These are phyloP conservation scores for Periophthalmus modestus DNA, from an alignment of 2,113 vertebrate genomes.

Conservation along the genomic window DNA sequence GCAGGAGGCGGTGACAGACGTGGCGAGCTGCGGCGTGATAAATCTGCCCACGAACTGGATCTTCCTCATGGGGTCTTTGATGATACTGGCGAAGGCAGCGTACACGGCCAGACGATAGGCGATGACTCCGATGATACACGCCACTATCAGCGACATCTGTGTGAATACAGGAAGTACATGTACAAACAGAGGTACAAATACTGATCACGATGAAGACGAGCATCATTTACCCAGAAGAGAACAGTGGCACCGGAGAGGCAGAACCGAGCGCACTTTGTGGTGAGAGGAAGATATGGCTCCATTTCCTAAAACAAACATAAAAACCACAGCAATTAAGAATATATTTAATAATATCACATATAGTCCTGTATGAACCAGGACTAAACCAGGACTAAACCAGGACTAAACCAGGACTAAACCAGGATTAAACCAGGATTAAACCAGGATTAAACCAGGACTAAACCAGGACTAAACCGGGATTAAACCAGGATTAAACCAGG, in stretches of 20 bases:
- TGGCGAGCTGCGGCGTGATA: slow-evolving; percentile 92
- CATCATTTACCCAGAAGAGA: slow-evolving; percentile 86
- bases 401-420: too few species aligned
- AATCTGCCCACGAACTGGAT: slow-evolving; percentile 84
- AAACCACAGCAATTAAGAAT: too few species aligned
- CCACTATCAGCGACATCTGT: slow-evolving; percentile 88
- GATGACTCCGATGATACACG: slow-evolving; percentile 91
- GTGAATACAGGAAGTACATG: background rate
- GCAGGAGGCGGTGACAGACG: slow-evolving; percentile 91
- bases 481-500: too few species aligned
- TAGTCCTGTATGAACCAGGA: too few species aligned
- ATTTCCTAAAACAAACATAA: slow-evolving; percentile 83
- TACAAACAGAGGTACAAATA: background rate
- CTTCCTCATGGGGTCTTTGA: slow-evolving; percentile 82
- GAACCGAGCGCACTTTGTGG: slow-evolving; percentile 85
- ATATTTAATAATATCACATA: too few species aligned
- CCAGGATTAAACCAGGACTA: too few species aligned
- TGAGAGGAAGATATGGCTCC: slow-evolving; percentile 89
- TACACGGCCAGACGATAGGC: slow-evolving; percentile 93
- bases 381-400: too few species aligned
- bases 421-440: too few species aligned
- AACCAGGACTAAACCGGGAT: too few species aligned
- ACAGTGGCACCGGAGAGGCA: slow-evolving; percentile 89
- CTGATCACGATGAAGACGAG: background rate
- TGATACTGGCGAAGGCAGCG: slow-evolving; percentile 89